Evolutionary conservation across 2,113 vertebrate species (phyloP).

Genomic region (Phoenicopterus ruber): DNA sequence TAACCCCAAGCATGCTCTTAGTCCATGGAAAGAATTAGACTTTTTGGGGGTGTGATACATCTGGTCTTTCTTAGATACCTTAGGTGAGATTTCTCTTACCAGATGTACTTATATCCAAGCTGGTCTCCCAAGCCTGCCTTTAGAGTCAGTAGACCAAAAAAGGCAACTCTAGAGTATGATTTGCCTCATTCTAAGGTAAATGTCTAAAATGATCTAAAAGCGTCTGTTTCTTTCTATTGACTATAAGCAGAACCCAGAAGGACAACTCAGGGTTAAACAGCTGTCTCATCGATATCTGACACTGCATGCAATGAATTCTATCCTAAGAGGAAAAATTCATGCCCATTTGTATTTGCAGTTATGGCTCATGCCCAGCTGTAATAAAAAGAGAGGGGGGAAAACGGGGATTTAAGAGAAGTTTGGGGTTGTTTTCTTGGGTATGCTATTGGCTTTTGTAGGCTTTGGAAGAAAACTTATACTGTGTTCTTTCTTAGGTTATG

Average conservation of each 20-base stretch:
- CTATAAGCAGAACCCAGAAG: not conserved
- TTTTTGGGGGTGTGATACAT: not conserved
- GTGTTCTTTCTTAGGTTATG: slow-evolving; percentile 22
- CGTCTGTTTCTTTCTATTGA: not conserved
- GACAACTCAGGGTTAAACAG: not conserved
- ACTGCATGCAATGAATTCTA: not conserved
- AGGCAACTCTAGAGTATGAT: not conserved
- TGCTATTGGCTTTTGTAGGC: not conserved
- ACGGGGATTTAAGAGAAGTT: not conserved
- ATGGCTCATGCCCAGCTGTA: not conserved
- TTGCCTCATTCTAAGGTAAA: not conserved
- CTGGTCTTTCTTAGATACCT: slow-evolving; percentile 18
- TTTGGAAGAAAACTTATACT: slow-evolving; percentile 33
- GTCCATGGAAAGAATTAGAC: not conserved
- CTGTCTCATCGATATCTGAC: not conserved
- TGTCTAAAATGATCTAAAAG: not conserved
- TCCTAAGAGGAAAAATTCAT: not conserved
- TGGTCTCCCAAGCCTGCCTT: not conserved
- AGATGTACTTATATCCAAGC: not conserved
- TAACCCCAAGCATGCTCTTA: not conserved
- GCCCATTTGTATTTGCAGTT: not conserved
- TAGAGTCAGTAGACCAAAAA: not conserved
- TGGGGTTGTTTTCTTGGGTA: not conserved
- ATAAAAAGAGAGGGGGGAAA: not conserved
- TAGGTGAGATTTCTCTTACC: slow-evolving; percentile 9